These are phyloP conservation scores for Brenthis ino DNA, from an alignment of 2,888 invertebrate species.

Conservation along the genomic window DNA sequence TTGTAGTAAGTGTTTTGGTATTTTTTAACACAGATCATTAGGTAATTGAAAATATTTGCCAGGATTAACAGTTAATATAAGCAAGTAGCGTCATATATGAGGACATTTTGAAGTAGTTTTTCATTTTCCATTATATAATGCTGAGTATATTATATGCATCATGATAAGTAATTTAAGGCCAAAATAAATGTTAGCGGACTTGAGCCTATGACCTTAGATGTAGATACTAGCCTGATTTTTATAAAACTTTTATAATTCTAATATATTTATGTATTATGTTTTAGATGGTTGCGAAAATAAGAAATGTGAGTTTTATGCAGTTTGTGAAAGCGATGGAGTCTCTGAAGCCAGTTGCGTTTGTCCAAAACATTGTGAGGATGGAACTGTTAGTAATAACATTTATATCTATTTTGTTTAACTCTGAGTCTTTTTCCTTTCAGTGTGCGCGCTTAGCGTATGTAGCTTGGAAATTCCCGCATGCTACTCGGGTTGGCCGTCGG, in stretches of 20 bases:
- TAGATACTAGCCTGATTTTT: no score
- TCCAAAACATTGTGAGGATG: conserved; percentile 82
- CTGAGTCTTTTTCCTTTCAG: neutral
- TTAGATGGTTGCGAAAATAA: conserved; percentile 91
- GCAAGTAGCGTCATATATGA: no score
- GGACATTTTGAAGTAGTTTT: no score
- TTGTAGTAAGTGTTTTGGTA: conserved; percentile 87
- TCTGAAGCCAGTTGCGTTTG: conserved; percentile 84
- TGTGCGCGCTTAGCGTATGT: no score
- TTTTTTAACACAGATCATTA: neutral
- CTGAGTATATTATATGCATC: no score
- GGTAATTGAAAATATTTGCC: neutral
- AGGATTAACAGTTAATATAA: neutral
- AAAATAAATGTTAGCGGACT: no score
- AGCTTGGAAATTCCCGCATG: no score
- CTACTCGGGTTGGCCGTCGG: no score
- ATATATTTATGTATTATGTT: conserved; percentile 18
- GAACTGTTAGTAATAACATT: conserved; percentile 62
- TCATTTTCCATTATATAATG: no score
- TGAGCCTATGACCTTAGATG: no score
- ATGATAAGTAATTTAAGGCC: no score
- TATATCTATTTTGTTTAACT: neutral
- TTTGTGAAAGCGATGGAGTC: conserved; percentile 86
- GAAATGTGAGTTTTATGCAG: conserved; percentile 90
- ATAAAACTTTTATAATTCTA: neutral